Evolutionary conservation across 2,113 vertebrate genomes (phyloP).

Genomic region (Sinocyclocheilus maitianheensis): DNA sequence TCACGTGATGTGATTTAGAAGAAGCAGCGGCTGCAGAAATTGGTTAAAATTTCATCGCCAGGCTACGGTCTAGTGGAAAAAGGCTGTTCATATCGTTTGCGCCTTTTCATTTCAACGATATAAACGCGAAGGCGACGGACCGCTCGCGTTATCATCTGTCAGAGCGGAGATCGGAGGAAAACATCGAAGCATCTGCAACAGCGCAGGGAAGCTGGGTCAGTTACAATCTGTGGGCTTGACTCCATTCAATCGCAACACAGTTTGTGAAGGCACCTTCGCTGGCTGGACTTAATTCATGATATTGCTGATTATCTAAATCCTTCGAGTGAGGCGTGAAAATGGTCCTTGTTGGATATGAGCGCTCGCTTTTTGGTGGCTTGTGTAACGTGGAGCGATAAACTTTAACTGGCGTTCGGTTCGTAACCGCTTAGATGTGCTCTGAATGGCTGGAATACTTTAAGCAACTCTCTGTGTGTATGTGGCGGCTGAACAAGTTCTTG

Average conservation of each 20-base stretch:
- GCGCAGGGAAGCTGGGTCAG: background rate
- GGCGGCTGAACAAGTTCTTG: slow-evolving; percentile 51
- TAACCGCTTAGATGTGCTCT: background rate
- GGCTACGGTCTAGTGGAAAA: slow-evolving; percentile 38
- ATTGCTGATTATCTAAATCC: slow-evolving; percentile 13
- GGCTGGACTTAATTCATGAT: background rate
- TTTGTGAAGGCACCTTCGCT: background rate
- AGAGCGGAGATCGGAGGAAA: background rate
- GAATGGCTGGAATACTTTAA: slow-evolving; percentile 32
- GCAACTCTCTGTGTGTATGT: background rate
- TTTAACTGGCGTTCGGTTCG: slow-evolving; percentile 56
- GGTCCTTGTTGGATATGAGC: slow-evolving; percentile 15
- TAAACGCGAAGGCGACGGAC: background rate
- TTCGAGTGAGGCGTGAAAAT: background rate
- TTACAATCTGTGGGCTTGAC: slow-evolving; percentile 16
- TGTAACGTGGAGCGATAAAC: slow-evolving; percentile 67
- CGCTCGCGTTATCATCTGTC: background rate
- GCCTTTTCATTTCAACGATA: background rate
- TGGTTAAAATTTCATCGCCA: slow-evolving; percentile 55
- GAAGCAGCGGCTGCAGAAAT: slow-evolving; percentile 71
- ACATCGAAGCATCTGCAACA: slow-evolving; percentile 36
- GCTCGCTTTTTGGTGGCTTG: slow-evolving; percentile 53
- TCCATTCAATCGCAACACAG: background rate
- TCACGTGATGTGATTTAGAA: slow-evolving; percentile 78
- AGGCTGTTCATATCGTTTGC: slow-evolving; percentile 43